Evolutionary conservation across 2,113 vertebrate genomes (phyloP).

Genomic region (Delphinapterus leucas): DNA sequence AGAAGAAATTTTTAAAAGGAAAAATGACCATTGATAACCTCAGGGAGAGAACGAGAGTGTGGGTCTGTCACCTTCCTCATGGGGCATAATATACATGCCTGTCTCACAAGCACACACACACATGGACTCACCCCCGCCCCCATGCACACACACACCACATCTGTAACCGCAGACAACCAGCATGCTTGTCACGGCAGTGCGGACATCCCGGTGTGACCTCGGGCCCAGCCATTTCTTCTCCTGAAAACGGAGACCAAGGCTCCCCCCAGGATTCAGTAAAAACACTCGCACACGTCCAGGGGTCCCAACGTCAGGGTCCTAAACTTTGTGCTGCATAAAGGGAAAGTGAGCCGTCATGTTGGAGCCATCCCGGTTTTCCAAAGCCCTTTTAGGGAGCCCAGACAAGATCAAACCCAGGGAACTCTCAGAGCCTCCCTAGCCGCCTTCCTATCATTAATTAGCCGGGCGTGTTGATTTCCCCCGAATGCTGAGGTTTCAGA

Average conservation of each 20-base stretch:
- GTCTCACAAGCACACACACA: no score
- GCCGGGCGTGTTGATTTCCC: not conserved
- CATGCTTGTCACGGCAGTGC: fast-evolving
- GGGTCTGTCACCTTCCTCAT: not conserved
- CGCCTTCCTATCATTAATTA: not conserved
- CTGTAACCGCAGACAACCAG: not conserved
- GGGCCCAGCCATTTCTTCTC: fast-evolving
- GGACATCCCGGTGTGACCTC: not conserved
- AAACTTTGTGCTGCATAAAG: fast-evolving
- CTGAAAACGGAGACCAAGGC: not conserved
- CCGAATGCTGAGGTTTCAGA: not conserved
- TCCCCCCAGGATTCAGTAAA: not conserved
- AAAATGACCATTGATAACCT: no score
- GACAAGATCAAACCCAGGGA: not conserved
- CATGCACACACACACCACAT: no score
- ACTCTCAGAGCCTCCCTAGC: not conserved
- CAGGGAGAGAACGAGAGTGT: not conserved
- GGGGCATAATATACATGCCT: no score
- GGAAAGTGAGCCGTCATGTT: not conserved
- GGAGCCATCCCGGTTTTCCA: not conserved
- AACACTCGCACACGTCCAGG: fast-evolving
- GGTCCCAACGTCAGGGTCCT: not conserved
- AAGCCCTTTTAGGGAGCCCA: no score
- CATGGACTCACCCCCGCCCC: no score
- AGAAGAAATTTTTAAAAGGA: not conserved